Base-by-base conservation (phyloP, 1,140 invertebrate genomes). In the Caerostris darwini region DNA sequence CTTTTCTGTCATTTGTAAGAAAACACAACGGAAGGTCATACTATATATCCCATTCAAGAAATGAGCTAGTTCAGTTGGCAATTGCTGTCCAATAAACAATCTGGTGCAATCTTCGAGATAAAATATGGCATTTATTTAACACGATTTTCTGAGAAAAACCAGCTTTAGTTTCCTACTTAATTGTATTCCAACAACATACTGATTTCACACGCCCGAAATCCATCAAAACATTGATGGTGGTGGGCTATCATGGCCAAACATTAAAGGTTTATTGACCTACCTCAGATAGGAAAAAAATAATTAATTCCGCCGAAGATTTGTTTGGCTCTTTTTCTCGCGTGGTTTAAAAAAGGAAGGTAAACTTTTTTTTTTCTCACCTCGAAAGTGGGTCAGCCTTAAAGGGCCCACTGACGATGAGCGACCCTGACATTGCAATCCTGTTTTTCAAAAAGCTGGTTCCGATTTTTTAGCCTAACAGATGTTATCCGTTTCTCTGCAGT, bases 341-440 rank as follows among this genome's bases (percentile, higher is more conserved):
- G 17, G 14, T 7, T 14, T 69, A 77, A 53, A 12, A 77, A 14
- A 77, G 17, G 7, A 57, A 83, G 17, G 7, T 3, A 8, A 34
- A 12, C 8, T 71, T 50, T 71, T 71, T n/a, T 64, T 64, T 64
- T 64, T 77, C 82, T 90, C 34, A 34, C 69, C 54, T 54, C 7
- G 34, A 81, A 90, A 90, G 89, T 90, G 56, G 89, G 89, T 90
- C 89, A 90, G 50, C 14, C 57, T 57, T 50, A n/a, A 14, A 90
- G 69, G 53, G 87, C 19, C 64, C 71, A 12, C 19, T 81, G 57
- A 34, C 12, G 54, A 5, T 59, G n/a, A 6, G 17, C 14, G 89
- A 58, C 89, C 89, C 34, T 90, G 89, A 90, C 89, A 81, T 90
- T 90, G 89, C 56, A 58, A 19, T 19, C 57, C 19, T 53, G 71